Conservation (phyloP, 2,113 vertebrate genomes). For the Podilymbus podiceps region DNA sequence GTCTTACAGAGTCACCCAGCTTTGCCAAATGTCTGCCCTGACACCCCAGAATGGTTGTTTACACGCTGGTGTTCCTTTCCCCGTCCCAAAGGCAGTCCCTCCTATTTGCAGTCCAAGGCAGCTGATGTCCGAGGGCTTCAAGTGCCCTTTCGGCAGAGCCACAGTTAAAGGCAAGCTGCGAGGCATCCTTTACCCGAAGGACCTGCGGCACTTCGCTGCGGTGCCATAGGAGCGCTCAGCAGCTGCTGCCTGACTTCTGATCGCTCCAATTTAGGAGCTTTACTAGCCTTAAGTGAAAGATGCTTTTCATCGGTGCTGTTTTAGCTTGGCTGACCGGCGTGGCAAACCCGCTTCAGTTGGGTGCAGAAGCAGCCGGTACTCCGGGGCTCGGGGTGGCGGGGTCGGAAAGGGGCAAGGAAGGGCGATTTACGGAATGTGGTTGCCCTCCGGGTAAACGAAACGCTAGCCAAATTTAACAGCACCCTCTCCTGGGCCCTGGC, state of each 20-base stretch:
- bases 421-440: fast-evolving
- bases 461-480: neutral
- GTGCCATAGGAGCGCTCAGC: fast-evolving
- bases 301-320: neutral
- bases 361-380: fast-evolving
- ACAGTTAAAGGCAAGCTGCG: fast-evolving
- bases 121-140: neutral
- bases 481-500: constrained; percentile 23
- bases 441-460: neutral
- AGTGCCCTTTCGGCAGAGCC: neutral
- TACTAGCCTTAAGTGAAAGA: neutral
- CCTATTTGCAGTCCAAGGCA: neutral
- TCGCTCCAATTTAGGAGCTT: fast-evolving
- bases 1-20: neutral
- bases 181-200: neutral
- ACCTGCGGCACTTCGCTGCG: neutral
- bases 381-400: neutral
- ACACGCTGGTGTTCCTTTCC: fast-evolving
- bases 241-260: neutral
- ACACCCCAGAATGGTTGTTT: fast-evolving
- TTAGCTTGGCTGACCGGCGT: fast-evolving
- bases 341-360: neutral
- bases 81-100: neutral
- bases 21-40: neutral
- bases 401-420: neutral